phyloP scores from a whole-genome alignment of 2,888 invertebrate species.

The Portevinia maculata region DNA sequence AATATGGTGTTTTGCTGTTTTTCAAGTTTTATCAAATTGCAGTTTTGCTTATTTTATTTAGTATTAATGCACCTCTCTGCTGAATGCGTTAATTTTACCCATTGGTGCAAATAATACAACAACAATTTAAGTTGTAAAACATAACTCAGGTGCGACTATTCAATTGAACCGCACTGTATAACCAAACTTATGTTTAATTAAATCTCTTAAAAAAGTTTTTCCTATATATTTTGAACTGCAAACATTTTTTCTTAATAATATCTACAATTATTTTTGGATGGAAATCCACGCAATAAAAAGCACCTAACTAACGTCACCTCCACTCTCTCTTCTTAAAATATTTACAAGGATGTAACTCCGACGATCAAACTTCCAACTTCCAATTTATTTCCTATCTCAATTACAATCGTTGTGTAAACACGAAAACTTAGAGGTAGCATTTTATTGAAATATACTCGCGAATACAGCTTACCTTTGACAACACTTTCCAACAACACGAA shows the following conservation, averaged over 20 bases:
- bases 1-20: no score
- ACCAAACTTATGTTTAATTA: no score
- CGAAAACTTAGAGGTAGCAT: slow-evolving; percentile 32
- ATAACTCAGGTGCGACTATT: no score
- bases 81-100: no score
- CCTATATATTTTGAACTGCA: neutral
- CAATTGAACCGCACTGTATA: no score
- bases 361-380: slow-evolving; percentile 1
- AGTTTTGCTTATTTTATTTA: no score
- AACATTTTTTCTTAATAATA: neutral
- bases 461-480: no score
- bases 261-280: neutral
- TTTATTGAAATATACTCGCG: no score
- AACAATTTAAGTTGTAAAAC: no score
- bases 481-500: slow-evolving; percentile 21
- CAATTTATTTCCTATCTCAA: slow-evolving; percentile 44
- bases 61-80: no score
- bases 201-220: neutral
- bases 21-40: no score
- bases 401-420: slow-evolving; percentile 58
- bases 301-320: neutral
- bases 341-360: neutral
- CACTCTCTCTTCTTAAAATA: neutral
- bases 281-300: neutral
- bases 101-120: no score